Conservation (phyloP, 2,888 invertebrate genomes). For the Diadegma fenestrale region DNA sequence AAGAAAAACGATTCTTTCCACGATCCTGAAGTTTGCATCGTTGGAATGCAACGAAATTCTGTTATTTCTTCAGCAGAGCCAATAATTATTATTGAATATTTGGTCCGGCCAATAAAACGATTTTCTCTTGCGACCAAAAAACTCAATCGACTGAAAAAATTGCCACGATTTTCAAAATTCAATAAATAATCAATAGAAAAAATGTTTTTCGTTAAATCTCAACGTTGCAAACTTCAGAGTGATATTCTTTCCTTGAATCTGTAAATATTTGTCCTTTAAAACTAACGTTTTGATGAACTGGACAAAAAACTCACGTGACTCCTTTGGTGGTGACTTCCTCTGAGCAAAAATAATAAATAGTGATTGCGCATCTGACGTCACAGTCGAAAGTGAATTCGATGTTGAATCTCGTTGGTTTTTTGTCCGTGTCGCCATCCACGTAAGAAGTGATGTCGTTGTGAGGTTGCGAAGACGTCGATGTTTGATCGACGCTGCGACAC, state of each 20-base stretch:
- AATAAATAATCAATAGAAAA: too few species aligned
- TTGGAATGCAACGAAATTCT: too few species aligned
- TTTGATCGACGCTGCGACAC: constrained; percentile 90
- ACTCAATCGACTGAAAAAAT: too few species aligned
- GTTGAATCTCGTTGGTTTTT: constrained; percentile 92
- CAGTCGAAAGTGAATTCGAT: constrained; percentile 99
- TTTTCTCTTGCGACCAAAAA: too few species aligned
- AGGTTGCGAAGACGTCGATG: constrained; percentile 86
- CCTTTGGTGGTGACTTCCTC: constrained; percentile 96
- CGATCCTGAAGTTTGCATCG: too few species aligned
- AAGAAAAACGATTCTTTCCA: neutral
- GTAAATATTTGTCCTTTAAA: neutral
- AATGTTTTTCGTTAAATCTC: too few species aligned
- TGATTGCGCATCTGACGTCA: constrained; percentile 97
- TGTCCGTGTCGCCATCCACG: constrained; percentile 87
- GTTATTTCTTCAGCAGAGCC: too few species aligned
- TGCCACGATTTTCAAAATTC: too few species aligned
- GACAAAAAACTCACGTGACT: constrained; percentile 88
- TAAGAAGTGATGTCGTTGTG: constrained; percentile 85
- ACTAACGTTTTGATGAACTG: neutral
- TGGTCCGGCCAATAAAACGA: too few species aligned
- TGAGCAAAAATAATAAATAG: constrained; percentile 97
- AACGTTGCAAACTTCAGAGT: too few species aligned
- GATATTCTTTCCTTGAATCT: neutral
- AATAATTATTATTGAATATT: too few species aligned